These are phyloP conservation scores for Beris morrisii DNA, from an alignment of 2,888 invertebrate species.

Conservation along the genomic window DNA sequence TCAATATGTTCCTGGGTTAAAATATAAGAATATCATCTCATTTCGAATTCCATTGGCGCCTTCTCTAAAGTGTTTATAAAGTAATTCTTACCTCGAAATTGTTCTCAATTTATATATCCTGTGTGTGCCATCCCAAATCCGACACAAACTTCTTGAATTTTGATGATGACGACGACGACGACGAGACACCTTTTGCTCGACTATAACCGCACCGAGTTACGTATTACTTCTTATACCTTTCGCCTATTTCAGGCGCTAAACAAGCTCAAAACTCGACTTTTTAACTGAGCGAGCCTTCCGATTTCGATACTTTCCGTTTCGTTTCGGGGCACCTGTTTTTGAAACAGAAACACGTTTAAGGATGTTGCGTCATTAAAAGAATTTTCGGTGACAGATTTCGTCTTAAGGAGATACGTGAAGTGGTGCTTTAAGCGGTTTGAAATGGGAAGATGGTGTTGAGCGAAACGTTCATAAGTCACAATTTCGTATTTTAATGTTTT, in stretches of 20 bases:
- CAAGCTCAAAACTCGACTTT: no score
- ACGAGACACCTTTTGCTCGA: neutral
- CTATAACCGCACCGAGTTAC: no score
- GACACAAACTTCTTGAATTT: slow-evolving; percentile 27
- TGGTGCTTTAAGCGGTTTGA: slow-evolving; percentile 2
- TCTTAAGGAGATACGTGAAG: slow-evolving; percentile 27
- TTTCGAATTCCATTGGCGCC: slow-evolving; percentile 24
- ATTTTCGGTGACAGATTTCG: slow-evolving; percentile 30
- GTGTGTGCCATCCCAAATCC: slow-evolving; percentile 11
- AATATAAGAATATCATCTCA: neutral
- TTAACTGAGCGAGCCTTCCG: no score
- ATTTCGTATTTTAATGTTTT: no score
- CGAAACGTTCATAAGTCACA: no score
- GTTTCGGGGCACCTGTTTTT: slow-evolving; percentile 12
- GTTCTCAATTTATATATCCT: slow-evolving; percentile 32
- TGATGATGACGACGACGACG: slow-evolving; percentile 11
- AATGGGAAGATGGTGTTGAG: neutral
- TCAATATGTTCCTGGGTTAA: no score
- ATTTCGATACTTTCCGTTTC: no score
- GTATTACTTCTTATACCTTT: no score
- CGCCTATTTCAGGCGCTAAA: no score
- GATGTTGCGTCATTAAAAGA: slow-evolving; percentile 26
- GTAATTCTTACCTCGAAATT: slow-evolving; percentile 29
- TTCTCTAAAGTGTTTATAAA: slow-evolving; percentile 30
- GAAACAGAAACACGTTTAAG: slow-evolving; percentile 28